phyloP scores from a whole-genome alignment of 1,140 invertebrate species.

The Acromyrmex echinatior region DNA sequence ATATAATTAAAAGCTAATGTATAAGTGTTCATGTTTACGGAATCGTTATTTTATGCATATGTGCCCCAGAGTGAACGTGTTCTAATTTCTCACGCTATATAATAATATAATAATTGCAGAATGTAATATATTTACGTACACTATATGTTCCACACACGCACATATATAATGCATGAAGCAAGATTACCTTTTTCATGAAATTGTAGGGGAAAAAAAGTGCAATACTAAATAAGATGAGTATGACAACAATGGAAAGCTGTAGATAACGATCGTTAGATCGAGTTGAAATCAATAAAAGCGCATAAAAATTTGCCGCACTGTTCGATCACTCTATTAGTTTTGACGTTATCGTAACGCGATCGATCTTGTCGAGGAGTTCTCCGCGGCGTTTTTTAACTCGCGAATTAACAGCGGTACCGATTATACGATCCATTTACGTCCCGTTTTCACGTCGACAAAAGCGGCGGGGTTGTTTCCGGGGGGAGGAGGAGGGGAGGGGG shows the following conservation, averaged over 20 bases:
- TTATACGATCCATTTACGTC: constrained; percentile 74
- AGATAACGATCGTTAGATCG: constrained; percentile 5
- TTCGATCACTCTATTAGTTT: constrained; percentile 55
- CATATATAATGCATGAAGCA: not conserved
- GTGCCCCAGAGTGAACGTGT: not conserved
- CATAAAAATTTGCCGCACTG: constrained; percentile 38
- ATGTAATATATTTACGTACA: constrained; percentile 9
- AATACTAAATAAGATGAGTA: not conserved
- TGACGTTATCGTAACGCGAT: constrained; percentile 53
- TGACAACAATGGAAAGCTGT: not conserved
- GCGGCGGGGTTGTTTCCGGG: constrained; percentile 50
- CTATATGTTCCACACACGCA: not conserved
- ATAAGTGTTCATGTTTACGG: constrained; percentile 7
- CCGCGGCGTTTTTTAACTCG: constrained; percentile 55
- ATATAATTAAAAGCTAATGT: constrained; percentile 42
- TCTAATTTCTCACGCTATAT: constrained; percentile 21
- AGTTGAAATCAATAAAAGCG: constrained; percentile 6
- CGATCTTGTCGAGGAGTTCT: constrained; percentile 47
- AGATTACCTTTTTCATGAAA: not conserved
- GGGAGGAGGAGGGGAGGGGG: too few relatives aligned
- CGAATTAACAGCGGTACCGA: constrained; percentile 73
- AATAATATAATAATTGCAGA: constrained; percentile 30
- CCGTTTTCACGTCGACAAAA: constrained; percentile 53
- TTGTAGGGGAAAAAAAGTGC: not conserved
- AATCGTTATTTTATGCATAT: constrained; percentile 22